phyloP scores from a whole-genome alignment of 2,888 invertebrate genomes.

The Calliopum simillimum region DNA sequence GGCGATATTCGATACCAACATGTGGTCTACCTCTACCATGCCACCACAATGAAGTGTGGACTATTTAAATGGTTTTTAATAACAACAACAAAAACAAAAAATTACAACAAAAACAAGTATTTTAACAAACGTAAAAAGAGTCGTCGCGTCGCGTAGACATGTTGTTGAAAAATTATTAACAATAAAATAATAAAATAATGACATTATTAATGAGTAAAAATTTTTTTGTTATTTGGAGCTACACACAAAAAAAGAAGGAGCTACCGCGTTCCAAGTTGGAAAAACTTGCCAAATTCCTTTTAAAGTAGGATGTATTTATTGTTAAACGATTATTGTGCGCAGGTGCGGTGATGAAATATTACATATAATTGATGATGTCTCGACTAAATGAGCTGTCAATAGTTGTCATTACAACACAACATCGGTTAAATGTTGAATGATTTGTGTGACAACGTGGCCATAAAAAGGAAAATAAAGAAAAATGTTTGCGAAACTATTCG shows the following conservation, averaged over 20 bases:
- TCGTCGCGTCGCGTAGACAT: not conserved
- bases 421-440: constrained; percentile 53
- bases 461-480: constrained; percentile 9
- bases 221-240: not conserved
- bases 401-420: constrained; percentile 49
- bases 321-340: not conserved
- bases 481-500: too few species aligned
- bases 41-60: constrained; percentile 1
- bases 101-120: too few species aligned
- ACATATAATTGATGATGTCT: constrained; percentile 19
- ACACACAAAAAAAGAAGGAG: too few species aligned
- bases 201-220: constrained; percentile 11
- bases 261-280: too few species aligned
- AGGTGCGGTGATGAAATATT: constrained; percentile 18
- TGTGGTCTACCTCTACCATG: not conserved
- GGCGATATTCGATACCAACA: not conserved
- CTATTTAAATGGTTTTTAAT: constrained; percentile 21
- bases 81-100: not conserved
- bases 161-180: constrained; percentile 9
- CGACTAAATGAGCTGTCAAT: constrained; percentile 23
- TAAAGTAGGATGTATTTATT: constrained; percentile 8
- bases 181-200: constrained; percentile 5
- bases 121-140: too few species aligned
- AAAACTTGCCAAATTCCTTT: constrained; percentile 9
- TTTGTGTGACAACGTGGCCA: constrained; percentile 52